Evolutionary conservation across 2,797 vertebrate genomes (phyloP), one percentile per base, ranked within the genome.

Genomic region (Denticeps clupeoides): DNA sequence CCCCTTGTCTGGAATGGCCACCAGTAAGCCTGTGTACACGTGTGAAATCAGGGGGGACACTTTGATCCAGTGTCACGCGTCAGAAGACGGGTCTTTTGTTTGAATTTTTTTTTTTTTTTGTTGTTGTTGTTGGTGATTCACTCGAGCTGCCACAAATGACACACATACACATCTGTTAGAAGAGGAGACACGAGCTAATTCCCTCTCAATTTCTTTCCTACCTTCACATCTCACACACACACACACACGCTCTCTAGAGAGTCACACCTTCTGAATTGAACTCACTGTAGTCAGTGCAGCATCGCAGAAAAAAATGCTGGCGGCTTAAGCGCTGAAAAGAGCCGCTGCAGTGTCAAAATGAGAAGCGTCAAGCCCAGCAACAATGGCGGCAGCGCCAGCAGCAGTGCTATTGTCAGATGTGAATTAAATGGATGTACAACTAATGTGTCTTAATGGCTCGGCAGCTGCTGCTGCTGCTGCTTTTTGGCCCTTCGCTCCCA

Each of bases 1-100:
- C 65, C 65, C 65, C 61, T 57, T 54, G 56, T 42, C 47, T 51
- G 55, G 70, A 12, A 28, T 27, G 75, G 69, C 58, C 50, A 27
- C 65, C 29, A 44, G 64, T 77, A 79, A 78, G 68, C 68, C 40
- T 27, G 41, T 48, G 24, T 21, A 21, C 16, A 22, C 27, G 45
- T 35, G 16, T 23, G 22, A 24, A 25, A 41, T 23, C 27, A 33
- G 24, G 8, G 9, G 7, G 37, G 28, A 43, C 18, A 35, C 15
- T 49, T 49, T 22, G 35, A 35, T 47, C 18, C 23, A 46, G 24
- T 56, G 23, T 28, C 29, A 56, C 47, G 45, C 41, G 23, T 35
- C 37, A 23, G 28, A 21, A 21, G 38, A 18, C 35, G 8, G 8
- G 5, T 35, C 18, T 31, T 15, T 10, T 32, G n/a, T 33, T n/a